Percentiles rank a stretch among this genome's conserved stretches.
These are phyloP conservation scores for Prinia subflava DNA, from an alignment of 2,113 vertebrate species.

Conservation along the genomic window DNA sequence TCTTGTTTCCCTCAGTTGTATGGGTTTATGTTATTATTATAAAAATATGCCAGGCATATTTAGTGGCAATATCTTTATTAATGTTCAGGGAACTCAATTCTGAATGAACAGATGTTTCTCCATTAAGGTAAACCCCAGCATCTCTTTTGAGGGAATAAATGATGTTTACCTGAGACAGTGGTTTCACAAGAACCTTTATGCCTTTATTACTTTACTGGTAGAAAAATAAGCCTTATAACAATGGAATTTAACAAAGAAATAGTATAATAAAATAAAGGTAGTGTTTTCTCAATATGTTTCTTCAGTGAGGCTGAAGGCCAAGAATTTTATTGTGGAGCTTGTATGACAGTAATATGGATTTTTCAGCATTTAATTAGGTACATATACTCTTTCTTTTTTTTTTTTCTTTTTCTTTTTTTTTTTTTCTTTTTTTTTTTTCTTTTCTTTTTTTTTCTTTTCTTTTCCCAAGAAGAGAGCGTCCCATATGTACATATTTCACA, in stretches of 20 bases:
- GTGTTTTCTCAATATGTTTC: not conserved
- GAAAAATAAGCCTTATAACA: not conserved
- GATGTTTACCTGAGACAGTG: constrained; percentile 35
- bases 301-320: not conserved
- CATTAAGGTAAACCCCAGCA: constrained; percentile 51
- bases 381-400: too few species aligned
- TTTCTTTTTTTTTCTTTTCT: too few species aligned
- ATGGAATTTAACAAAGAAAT: not conserved
- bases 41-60: constrained; percentile 50
- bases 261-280: not conserved
- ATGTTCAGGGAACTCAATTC: constrained; percentile 55
- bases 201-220: not conserved
- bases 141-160: constrained; percentile 52
- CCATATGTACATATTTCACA: not conserved
- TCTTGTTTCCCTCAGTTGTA: not conserved
- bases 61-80: constrained; percentile 67
- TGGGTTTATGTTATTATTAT: constrained; percentile 36
- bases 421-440: too few species aligned
- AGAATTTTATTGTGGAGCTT: not conserved
- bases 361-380: not conserved
- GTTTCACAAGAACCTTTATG: not conserved
- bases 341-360: not conserved
- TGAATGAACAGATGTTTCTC: constrained; percentile 66
- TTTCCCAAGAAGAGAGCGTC: not conserved
- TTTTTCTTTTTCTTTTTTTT: too few species aligned